phyloP scores from a whole-genome alignment of 2,113 vertebrate species.

The Clarias magur region DNA sequence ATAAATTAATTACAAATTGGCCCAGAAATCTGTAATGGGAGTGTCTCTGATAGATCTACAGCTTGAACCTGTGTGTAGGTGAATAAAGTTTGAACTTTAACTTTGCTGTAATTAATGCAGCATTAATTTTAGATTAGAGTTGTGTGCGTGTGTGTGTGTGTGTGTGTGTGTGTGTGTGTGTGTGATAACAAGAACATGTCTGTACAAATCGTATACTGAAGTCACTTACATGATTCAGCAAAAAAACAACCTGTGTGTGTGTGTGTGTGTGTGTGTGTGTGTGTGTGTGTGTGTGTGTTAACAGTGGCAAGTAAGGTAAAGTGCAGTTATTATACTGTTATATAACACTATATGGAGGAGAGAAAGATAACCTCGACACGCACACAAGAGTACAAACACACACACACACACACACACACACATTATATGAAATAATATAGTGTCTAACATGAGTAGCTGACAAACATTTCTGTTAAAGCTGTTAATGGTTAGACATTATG shows the following conservation, averaged over 20 bases:
- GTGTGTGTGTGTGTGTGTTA: not conserved
- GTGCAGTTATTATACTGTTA: not conserved
- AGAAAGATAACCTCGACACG: not conserved
- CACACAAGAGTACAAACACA: not conserved
- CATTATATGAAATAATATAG: not conserved
- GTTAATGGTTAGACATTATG: too few species aligned
- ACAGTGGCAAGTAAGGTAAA: not conserved
- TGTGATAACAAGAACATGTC: not conserved
- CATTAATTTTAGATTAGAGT: too few species aligned
- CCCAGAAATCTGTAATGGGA: too few species aligned
- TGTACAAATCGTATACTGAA: not conserved
- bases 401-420: conserved; percentile 16
- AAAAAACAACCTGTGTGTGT: not conserved
- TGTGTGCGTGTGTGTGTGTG: too few species aligned
- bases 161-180: not conserved
- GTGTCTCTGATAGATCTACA: too few species aligned
- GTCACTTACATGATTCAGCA: not conserved
- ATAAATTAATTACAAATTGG: too few species aligned
- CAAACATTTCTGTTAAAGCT: too few species aligned
- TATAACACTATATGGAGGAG: not conserved
- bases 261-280: conserved; percentile 10
- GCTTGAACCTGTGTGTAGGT: too few species aligned
- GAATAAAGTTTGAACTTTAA: too few species aligned
- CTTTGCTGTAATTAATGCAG: too few species aligned
- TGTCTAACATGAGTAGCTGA: too few species aligned